Base-by-base conservation (phyloP, 2,113 vertebrate species). In the Pterocles orientalis region DNA sequence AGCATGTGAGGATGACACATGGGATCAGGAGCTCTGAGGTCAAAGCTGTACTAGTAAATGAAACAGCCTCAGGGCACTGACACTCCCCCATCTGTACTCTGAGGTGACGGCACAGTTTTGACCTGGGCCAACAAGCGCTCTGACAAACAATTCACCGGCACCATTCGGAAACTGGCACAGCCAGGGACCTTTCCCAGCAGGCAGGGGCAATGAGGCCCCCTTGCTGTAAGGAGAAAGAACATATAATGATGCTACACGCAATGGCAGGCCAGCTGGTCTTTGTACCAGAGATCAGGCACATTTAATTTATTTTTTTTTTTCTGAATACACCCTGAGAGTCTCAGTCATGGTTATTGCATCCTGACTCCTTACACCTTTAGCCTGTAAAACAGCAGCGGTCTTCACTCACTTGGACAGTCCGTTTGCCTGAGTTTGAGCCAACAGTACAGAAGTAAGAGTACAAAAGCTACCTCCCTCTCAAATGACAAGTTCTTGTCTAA, bases 181-280 rank as follows among this genome's bases (percentile, higher is more conserved):
- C 24, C 53, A 33, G 79, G 33, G 33, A 33, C 26, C 48, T 91
- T 84, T 87, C 60, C 69, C 66, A 75, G 39, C 33, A 82, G 92
- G 65, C 83, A 60, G 48, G 0, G 0, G 66, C 47, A 83, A 50
- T 12, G 43, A 86, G 33, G 17, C 14, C 9, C 20, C 34, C 29
- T 61, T 92, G 82, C 79, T 88, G 50, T n/a, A 82, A 17, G 45
- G 24, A 69, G 60, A 58, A 81, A 57, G 41, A 82, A 43, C 82
- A 53, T 65, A 54, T 29, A 88, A 79, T 31, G 71, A 54, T 58
- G 75, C 72, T 10, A 47, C 6, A 17, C 53, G 82, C 36, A 45
- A 36, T 61, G 75, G 41, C 82, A 94, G 79, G 62, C 66, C 88
- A 93, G 92, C 88, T 94, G 95, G 79, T 73, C 39, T 93, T 82